Evolutionary conservation across 2,797 vertebrate species (phyloP).

Genomic region (Darevskia mixta): DNA sequence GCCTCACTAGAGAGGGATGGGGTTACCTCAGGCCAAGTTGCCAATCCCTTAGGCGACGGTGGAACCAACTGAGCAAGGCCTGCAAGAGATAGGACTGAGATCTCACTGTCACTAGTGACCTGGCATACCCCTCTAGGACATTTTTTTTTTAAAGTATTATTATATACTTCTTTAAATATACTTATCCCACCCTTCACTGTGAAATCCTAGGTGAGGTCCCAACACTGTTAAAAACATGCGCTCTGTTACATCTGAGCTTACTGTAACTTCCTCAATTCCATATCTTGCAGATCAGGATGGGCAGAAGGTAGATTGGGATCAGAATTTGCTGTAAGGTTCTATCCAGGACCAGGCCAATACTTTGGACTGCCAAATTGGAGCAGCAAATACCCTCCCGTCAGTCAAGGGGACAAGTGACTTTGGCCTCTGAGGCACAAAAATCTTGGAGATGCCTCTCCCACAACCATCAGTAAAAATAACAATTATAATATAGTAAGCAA

Average conservation of each 20-base stretch:
- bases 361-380: neutral
- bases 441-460: too few relatives aligned
- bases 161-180: too few relatives aligned
- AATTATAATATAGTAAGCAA: neutral
- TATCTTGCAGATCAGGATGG: neutral
- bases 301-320: neutral
- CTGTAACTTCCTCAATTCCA: neutral
- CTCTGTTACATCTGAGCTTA: neutral
- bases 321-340: neutral
- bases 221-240: too few relatives aligned
- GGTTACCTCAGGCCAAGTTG: conserved; percentile 30
- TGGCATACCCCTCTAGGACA: neutral
- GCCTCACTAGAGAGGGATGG: conserved; percentile 24
- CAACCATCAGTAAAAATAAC: too few relatives aligned
- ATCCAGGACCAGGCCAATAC: neutral
- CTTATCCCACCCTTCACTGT: too few relatives aligned
- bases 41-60: conserved; percentile 5
- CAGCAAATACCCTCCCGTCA: neutral
- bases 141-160: too few relatives aligned
- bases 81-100: neutral
- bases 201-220: too few relatives aligned
- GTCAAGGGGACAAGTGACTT: neutral
- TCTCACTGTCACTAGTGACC: neutral
- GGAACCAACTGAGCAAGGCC: conserved; percentile 7
- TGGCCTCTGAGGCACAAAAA: too few relatives aligned